Conservation (phyloP, 1,140 invertebrate genomes). For the Eumeta japonica region DNA sequence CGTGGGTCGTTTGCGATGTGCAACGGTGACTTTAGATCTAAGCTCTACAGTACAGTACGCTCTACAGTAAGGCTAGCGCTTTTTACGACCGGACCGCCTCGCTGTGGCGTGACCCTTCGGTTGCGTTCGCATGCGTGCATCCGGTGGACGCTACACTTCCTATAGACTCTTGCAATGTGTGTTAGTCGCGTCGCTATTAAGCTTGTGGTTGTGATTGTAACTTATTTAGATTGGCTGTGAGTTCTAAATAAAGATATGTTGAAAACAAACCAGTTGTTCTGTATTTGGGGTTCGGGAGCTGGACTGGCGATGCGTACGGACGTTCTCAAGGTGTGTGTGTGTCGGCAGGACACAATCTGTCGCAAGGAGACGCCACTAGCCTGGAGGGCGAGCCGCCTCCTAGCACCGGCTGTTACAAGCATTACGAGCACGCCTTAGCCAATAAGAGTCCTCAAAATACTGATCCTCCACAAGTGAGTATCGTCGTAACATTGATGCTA, state of each 20-base stretch:
- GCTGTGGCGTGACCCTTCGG: slow-evolving; percentile 41
- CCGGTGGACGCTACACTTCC: slow-evolving; percentile 50
- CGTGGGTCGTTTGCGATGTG: slow-evolving; percentile 53
- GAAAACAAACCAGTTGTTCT: neutral
- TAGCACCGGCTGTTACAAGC: slow-evolving; percentile 79
- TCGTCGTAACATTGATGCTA: no score
- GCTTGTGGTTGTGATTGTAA: neutral
- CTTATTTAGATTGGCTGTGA: no score
- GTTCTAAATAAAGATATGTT: neutral
- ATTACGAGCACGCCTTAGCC: slow-evolving; percentile 76
- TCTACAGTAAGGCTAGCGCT: slow-evolving; percentile 55
- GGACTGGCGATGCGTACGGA: slow-evolving; percentile 40
- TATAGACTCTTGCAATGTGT: slow-evolving; percentile 48
- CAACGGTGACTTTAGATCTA: slow-evolving; percentile 52
- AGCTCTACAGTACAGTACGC: slow-evolving; percentile 54
- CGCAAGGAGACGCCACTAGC: slow-evolving; percentile 83
- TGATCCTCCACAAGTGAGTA: slow-evolving; percentile 62
- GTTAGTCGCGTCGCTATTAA: slow-evolving; percentile 44
- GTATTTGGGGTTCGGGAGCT: slow-evolving; percentile 7
- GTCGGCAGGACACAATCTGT: slow-evolving; percentile 84
- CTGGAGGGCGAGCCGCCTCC: slow-evolving; percentile 77
- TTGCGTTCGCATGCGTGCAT: slow-evolving; percentile 53
- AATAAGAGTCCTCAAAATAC: slow-evolving; percentile 64
- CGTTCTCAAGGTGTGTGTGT: slow-evolving; percentile 42
- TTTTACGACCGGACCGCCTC: slow-evolving; percentile 46